Percentiles rank a stretch among this genome's conserved stretches.
Conservation (phyloP, 2,797 vertebrate species). For the Acestrorhynchus altus region DNA sequence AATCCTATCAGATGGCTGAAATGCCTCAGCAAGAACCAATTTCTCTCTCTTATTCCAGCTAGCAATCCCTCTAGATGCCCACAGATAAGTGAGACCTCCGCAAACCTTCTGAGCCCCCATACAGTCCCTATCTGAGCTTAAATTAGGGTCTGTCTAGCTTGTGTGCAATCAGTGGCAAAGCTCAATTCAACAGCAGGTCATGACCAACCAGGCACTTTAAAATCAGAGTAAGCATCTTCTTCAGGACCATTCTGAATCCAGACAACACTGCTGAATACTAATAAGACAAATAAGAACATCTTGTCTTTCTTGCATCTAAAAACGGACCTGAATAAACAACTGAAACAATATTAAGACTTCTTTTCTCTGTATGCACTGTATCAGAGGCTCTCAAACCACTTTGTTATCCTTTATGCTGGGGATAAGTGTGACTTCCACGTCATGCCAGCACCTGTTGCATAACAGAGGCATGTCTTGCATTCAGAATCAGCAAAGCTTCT, state of each 20-base stretch:
- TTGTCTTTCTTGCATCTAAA: background rate
- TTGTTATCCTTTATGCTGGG: background rate
- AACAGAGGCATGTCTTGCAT: background rate
- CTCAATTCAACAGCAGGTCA: conserved; percentile 11
- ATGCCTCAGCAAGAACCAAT: conserved; percentile 22
- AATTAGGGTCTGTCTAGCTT: conserved; percentile 46
- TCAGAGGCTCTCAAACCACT: background rate
- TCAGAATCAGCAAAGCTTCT: background rate
- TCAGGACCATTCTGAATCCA: conserved; percentile 25
- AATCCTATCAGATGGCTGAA: conserved; percentile 25
- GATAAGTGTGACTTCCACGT: background rate
- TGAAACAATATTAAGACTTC: background rate
- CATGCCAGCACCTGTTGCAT: background rate
- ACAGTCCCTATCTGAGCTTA: conserved; percentile 19
- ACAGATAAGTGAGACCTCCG: conserved; percentile 16
- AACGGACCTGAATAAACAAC: background rate
- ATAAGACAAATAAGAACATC: conserved; percentile 6
- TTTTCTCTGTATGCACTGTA: background rate
- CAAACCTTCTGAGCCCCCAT: background rate
- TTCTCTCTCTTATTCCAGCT: conserved; percentile 20
- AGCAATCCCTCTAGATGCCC: conserved; percentile 16
- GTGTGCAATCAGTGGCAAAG: conserved; percentile 31
- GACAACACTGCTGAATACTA: conserved; percentile 10
- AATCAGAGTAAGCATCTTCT: conserved; percentile 46
- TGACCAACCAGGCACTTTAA: conserved; percentile 30